These are phyloP conservation scores for Cremastinae sp. DNA, from an alignment of 2,888 invertebrate species.

Conservation along the genomic window DNA sequence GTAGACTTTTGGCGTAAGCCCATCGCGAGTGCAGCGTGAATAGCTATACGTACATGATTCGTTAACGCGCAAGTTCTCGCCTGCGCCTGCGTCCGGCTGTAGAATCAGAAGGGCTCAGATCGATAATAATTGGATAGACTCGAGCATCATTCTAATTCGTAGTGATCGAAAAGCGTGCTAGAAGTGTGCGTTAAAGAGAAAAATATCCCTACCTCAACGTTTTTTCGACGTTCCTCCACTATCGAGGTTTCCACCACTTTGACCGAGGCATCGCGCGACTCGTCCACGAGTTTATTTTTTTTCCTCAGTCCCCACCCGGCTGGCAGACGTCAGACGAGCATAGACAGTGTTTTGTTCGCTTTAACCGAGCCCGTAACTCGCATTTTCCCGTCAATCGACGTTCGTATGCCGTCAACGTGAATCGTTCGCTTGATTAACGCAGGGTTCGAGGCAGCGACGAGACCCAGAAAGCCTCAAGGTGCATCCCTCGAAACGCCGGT, in stretches of 20 bases:
- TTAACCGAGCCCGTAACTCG: slow-evolving; percentile 28
- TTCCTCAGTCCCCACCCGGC: slow-evolving; percentile 32
- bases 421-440: slow-evolving; percentile 28
- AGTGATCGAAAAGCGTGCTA: background rate
- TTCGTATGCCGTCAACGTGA: slow-evolving; percentile 25
- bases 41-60: too few relatives aligned
- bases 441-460: slow-evolving; percentile 56
- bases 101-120: too few relatives aligned
- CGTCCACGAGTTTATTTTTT: slow-evolving; percentile 49
- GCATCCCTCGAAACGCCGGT: slow-evolving; percentile 3
- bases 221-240: slow-evolving; percentile 45
- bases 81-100: too few relatives aligned
- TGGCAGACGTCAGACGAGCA: slow-evolving; percentile 1
- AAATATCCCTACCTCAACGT: slow-evolving; percentile 43
- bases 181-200: background rate
- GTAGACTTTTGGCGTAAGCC: too few relatives aligned
- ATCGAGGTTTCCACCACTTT: slow-evolving; percentile 37
- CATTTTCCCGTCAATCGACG: slow-evolving; percentile 27
- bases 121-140: too few relatives aligned
- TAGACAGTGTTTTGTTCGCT: slow-evolving; percentile 18
- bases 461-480: slow-evolving; percentile 16
- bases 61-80: too few relatives aligned
- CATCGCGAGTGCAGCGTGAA: too few relatives aligned
- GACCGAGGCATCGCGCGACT: slow-evolving; percentile 33
- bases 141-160: background rate